Percentiles rank a stretch among this genome's conserved stretches.
These are phyloP conservation scores for Platyscapa corneri DNA, from an alignment of 1,140 invertebrate species.

Conservation along the genomic window DNA sequence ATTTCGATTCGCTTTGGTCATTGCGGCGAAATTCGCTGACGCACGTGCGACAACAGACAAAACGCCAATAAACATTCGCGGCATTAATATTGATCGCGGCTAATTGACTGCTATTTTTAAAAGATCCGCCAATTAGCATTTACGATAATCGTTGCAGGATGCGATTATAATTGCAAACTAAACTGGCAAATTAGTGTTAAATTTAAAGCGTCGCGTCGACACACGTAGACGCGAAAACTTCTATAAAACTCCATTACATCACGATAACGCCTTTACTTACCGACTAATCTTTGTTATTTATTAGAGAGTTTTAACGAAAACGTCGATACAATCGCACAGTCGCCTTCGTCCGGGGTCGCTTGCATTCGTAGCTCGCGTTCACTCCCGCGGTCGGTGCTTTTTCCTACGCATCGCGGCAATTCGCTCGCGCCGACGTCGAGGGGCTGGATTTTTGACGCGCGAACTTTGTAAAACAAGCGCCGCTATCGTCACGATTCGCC, in stretches of 20 bases:
- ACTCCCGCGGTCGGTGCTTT: neutral
- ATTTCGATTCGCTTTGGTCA: too few species aligned
- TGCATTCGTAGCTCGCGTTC: neutral
- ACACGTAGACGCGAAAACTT: too few species aligned
- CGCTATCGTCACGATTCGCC: slow-evolving; percentile 27
- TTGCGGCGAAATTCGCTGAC: too few species aligned
- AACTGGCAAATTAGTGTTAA: neutral
- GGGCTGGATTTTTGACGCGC: neutral
- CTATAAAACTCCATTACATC: too few species aligned
- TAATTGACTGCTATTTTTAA: neutral
- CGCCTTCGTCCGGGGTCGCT: neutral
- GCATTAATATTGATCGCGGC: neutral
- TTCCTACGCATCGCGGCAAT: neutral
- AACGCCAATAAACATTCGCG: neutral
- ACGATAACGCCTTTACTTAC: too few species aligned
- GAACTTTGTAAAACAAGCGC: neutral
- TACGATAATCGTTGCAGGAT: neutral
- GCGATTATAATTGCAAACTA: neutral
- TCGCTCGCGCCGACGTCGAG: too few species aligned
- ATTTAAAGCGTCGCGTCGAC: neutral
- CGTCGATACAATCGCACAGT: too few species aligned
- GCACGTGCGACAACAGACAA: too few species aligned
- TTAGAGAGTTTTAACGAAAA: too few species aligned
- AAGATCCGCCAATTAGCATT: neutral
- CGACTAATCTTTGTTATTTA: too few species aligned